Base-by-base conservation (phyloP, 1,140 invertebrate species). In the Hylaeus volcanicus region DNA sequence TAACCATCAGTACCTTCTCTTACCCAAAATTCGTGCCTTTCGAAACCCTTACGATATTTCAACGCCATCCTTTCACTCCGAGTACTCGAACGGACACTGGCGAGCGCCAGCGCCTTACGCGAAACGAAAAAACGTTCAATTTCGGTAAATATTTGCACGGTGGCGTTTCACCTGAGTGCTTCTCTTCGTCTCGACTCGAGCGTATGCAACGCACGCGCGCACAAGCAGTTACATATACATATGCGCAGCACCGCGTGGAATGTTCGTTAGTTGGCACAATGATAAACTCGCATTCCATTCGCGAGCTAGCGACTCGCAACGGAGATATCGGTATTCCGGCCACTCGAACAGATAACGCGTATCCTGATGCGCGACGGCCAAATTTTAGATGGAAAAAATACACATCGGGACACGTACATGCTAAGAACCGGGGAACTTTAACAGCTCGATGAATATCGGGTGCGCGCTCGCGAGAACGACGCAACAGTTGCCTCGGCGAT, bases 281-380 rank as follows among this genome's bases (percentile, higher is more conserved):
- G 86, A 88, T 88, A 88, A 88, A 76, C 58, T 76, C 77, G 73
- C 87, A 76, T 84, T 87, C 86, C 82, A 74, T 79, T 53, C 51
- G n/a, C 45, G 43, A 72, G 64, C 6, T 70, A 53, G 51, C 74
- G 73, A 43, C 53, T 61, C 14, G 43, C 55, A 61, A 26, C 14
- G 37, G 70, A 61, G 74, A 81, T 84, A 88, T 82, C 74, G 74
- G 79, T 56, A 73, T 76, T 80, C 69, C 70, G 53, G 41, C 56
- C 58, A 69, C 45, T 68, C 51, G 55, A 74, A 75, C 41, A 81
- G 74, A 87, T 84, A 82, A 65, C 72, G 69, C 48, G 5, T 51
- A 58, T 39, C 26, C 48, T 5, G 53, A 69, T 15, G 53, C 64
- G 12, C 26, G 5, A 26, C 14, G 1, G 0, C 53, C 9, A 51